A percentile compares a stretch with the other conserved stretches of the same genome.
Conservation (phyloP, 2,888 invertebrate species). For the Caenorhabditis sp. region DNA sequence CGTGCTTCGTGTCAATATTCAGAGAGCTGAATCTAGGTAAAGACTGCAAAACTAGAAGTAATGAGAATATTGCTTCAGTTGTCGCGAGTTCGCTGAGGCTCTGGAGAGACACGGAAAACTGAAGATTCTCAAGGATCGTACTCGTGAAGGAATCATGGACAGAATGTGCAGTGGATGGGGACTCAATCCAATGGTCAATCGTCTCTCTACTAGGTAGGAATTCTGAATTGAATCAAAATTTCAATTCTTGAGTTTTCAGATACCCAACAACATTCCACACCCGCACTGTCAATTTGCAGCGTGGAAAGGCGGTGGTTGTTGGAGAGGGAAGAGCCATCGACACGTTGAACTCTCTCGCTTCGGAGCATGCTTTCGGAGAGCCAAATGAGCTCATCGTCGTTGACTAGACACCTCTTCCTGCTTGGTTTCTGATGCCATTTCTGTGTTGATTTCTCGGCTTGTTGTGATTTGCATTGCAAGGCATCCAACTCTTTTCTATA, state of each 20-base stretch:
- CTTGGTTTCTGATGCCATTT: conserved; percentile 11
- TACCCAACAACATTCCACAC: conserved; percentile 50
- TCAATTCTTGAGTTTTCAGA: conserved; percentile 18
- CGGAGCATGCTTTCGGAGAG: conserved; percentile 61
- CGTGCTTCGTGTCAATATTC: conserved; percentile 65
- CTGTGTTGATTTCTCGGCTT: conserved; percentile 4
- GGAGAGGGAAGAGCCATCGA: conserved; percentile 64
- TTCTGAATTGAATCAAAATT: not conserved
- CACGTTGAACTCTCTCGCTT: conserved; percentile 58
- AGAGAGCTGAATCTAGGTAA: conserved; percentile 68
- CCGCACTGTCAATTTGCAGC: conserved; percentile 55
- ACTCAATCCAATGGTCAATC: conserved; percentile 64
- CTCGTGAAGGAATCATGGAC: conserved; percentile 62
- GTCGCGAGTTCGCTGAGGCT: conserved; percentile 53
- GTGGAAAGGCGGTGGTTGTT: conserved; percentile 53
- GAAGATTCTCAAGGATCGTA: conserved; percentile 39
- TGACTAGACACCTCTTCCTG: conserved; percentile 22
- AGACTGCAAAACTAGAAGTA: not conserved
- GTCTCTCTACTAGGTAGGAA: conserved; percentile 57
- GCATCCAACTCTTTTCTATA: conserved; percentile 19
- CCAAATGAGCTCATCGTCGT: conserved; percentile 52
- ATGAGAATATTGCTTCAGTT: conserved; percentile 14
- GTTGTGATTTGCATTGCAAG: conserved; percentile 23
- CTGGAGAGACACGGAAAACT: conserved; percentile 55
- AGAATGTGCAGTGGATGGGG: conserved; percentile 72